These are phyloP conservation scores for Phodopus roborovskii DNA, from an alignment of 2,113 vertebrate species.

Conservation along the genomic window DNA sequence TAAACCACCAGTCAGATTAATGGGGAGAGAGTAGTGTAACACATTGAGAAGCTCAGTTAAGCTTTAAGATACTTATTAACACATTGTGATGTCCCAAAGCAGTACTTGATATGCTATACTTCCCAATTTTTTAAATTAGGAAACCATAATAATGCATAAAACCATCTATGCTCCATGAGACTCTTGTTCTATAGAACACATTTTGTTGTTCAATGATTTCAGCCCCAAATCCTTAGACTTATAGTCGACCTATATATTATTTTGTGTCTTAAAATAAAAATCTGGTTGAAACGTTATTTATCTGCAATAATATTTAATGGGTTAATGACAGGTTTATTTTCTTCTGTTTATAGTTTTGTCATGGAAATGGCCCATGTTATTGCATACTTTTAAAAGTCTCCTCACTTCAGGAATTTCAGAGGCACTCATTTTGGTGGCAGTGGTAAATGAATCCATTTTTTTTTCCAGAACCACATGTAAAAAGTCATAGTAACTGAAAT, in stretches of 20 bases:
- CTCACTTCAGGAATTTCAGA: not conserved
- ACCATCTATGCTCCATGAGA: not conserved
- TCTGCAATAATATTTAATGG: not conserved
- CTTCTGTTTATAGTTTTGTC: not conserved
- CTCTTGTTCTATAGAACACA: not conserved
- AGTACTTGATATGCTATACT: not conserved
- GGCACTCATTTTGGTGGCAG: not conserved
- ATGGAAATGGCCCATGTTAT: not conserved
- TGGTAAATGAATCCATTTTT: not conserved
- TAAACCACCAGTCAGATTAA: not conserved
- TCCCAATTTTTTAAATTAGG: not conserved
- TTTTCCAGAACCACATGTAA: not conserved
- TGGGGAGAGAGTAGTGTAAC: no score
- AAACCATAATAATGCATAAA: not conserved
- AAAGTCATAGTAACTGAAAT: slow-evolving; percentile 1
- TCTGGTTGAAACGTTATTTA: not conserved
- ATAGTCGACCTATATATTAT: not conserved
- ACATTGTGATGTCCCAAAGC: not conserved
- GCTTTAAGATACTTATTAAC: not conserved
- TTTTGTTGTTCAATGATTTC: not conserved
- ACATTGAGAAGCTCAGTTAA: not conserved
- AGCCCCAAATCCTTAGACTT: not conserved
- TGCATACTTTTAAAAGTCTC: not conserved
- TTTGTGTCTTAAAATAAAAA: not conserved
- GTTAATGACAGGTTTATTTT: not conserved